Percentiles rank a stretch among this genome's conserved stretches.
phyloP scores from a whole-genome alignment of 2,113 vertebrate species.

The Lamprologus lemairii region DNA sequence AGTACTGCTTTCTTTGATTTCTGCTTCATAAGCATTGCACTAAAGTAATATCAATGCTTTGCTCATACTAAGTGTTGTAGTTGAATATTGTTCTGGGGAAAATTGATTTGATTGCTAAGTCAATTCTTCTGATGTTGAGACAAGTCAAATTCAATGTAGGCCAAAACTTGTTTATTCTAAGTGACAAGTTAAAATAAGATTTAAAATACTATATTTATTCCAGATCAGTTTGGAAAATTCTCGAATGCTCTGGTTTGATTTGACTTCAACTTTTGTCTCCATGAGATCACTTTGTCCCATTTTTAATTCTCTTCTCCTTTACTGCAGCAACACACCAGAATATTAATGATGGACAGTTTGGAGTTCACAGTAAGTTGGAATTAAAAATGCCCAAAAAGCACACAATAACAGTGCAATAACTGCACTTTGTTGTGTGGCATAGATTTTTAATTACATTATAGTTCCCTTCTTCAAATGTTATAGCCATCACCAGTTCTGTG shows the following conservation, averaged over 20 bases:
- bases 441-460: neutral
- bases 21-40: neutral
- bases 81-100: neutral
- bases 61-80: neutral
- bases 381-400: neutral
- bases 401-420: neutral
- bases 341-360: constrained; percentile 86
- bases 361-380: constrained; percentile 85
- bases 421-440: neutral
- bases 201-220: neutral
- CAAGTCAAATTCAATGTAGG: neutral
- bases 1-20: neutral
- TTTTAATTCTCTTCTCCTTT: constrained; percentile 35
- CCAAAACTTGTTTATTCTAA: neutral
- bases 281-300: neutral
- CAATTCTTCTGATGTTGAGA: neutral
- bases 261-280: neutral
- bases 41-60: neutral
- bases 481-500: neutral
- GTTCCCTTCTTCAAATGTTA: neutral
- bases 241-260: neutral
- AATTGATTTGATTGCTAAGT: neutral
- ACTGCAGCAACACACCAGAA: constrained; percentile 74
- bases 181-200: neutral
- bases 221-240: neutral